Evolutionary conservation across 2,113 vertebrate species (phyloP).

Genomic region (Tangachromis dhanisi): DNA sequence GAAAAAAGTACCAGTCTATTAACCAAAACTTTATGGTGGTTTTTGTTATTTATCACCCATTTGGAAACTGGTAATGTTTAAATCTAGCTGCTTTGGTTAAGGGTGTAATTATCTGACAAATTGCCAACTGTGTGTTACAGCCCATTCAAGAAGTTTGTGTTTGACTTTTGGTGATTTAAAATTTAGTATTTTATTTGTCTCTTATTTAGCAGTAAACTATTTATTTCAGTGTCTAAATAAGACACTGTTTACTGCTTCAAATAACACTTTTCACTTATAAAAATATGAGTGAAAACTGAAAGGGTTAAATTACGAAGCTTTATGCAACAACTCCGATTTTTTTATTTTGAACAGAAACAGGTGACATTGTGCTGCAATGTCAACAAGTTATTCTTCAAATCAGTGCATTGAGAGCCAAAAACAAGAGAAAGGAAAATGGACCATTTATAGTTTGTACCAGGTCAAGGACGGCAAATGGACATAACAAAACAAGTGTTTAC

Average conservation of each 20-base stretch:
- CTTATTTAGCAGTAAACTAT: not conserved
- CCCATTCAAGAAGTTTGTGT: not conserved
- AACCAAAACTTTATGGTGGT: not conserved
- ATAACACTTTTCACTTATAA: not conserved
- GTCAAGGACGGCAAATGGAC: not conserved
- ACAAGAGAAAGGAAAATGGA: not conserved
- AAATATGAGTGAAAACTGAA: not conserved
- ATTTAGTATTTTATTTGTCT: not conserved
- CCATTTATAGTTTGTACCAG: not conserved
- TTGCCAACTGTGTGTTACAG: not conserved
- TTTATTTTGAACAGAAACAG: not conserved
- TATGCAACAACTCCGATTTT: not conserved
- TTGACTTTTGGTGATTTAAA: not conserved
- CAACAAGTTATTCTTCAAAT: not conserved
- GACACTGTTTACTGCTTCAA: not conserved
- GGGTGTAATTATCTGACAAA: not conserved
- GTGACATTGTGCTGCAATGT: not conserved
- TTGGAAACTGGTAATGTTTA: not conserved
- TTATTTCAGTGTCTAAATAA: not conserved
- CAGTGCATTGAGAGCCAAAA: not conserved
- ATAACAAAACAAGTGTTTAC: not conserved
- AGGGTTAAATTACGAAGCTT: not conserved
- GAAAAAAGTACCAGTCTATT: not conserved
- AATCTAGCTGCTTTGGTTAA: not conserved
- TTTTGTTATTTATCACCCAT: not conserved